Evolutionary conservation across 2,888 invertebrate species (phyloP).

Genomic region (Ecliptopera silaceata): DNA sequence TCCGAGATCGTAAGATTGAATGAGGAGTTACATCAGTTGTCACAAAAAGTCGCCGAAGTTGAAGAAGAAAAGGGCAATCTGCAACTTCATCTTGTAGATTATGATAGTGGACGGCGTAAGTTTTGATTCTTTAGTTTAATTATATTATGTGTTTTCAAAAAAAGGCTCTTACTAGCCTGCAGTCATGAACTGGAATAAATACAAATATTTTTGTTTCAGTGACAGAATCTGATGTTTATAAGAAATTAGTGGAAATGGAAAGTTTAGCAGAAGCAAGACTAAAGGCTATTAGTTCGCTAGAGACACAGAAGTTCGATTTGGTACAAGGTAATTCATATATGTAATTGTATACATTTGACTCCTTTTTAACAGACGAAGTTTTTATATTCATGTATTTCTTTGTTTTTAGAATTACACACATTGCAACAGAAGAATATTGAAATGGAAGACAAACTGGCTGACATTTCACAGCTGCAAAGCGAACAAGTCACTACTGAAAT

Average conservation of each 20-base stretch:
- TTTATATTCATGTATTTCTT: not conserved
- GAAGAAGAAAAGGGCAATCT: constrained; percentile 96
- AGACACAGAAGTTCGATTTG: constrained; percentile 87
- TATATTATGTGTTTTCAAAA: not conserved
- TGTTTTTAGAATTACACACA: constrained; percentile 72
- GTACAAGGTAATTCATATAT: constrained; percentile 78
- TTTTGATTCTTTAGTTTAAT: constrained; percentile 24
- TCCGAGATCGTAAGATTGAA: constrained; percentile 86
- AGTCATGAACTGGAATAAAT: too few relatives aligned
- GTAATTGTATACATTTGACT: not conserved
- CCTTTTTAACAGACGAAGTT: not conserved
- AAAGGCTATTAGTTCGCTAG: constrained; percentile 83
- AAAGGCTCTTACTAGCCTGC: too few relatives aligned
- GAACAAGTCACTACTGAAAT: constrained; percentile 90
- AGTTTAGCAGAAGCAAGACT: constrained; percentile 80
- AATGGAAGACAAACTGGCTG: constrained; percentile 84
- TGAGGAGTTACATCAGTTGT: constrained; percentile 84
- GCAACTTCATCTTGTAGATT: constrained; percentile 92
- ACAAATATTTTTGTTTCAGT: constrained; percentile 55
- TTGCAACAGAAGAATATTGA: constrained; percentile 85
- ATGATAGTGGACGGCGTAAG: constrained; percentile 88
- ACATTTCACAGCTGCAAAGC: constrained; percentile 85
- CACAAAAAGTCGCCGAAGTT: constrained; percentile 90
- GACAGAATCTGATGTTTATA: constrained; percentile 78
- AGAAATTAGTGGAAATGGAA: constrained; percentile 75